Evolutionary conservation across 2,113 vertebrate genomes (phyloP).

Genomic region (Synodontis membranacea): DNA sequence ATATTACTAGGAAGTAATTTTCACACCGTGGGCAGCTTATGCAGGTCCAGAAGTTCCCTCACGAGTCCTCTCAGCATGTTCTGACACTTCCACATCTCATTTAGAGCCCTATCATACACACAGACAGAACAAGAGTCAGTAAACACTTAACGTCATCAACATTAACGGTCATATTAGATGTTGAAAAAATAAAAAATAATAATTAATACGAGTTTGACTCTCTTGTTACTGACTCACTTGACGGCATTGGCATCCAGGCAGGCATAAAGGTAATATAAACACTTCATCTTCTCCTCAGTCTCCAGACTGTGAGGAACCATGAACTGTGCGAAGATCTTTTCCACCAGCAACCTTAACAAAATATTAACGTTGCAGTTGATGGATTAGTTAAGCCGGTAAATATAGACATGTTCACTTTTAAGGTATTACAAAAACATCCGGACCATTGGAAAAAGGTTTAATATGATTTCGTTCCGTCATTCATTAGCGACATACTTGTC

Average conservation of each 20-base stretch:
- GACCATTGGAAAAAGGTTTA: background rate
- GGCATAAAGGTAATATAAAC: constrained; percentile 98
- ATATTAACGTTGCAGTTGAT: background rate
- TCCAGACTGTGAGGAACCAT: constrained; percentile 98
- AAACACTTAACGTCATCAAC: background rate
- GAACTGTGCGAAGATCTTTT: constrained; percentile 99
- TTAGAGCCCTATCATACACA: constrained; percentile 81
- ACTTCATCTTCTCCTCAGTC: constrained; percentile 99
- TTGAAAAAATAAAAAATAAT: too few relatives aligned
- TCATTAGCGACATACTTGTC: constrained; percentile 84
- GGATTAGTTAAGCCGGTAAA: background rate
- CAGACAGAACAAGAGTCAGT: background rate
- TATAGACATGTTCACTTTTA: background rate
- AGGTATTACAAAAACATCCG: background rate
- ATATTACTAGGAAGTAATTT: background rate
- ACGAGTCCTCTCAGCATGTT: constrained; percentile 96
- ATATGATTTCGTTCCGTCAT: background rate
- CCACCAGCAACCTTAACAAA: constrained; percentile 85
- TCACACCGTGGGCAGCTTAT: constrained; percentile 90
- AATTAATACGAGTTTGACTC: background rate
- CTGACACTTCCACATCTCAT: constrained; percentile 99
- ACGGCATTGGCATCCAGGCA: constrained; percentile 98
- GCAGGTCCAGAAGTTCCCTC: constrained; percentile 92
- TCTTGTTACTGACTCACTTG: constrained; percentile 80
- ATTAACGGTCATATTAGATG: too few relatives aligned